These are phyloP conservation scores for Bombus pascuorum DNA, from an alignment of 1,140 invertebrate species.

Conservation along the genomic window DNA sequence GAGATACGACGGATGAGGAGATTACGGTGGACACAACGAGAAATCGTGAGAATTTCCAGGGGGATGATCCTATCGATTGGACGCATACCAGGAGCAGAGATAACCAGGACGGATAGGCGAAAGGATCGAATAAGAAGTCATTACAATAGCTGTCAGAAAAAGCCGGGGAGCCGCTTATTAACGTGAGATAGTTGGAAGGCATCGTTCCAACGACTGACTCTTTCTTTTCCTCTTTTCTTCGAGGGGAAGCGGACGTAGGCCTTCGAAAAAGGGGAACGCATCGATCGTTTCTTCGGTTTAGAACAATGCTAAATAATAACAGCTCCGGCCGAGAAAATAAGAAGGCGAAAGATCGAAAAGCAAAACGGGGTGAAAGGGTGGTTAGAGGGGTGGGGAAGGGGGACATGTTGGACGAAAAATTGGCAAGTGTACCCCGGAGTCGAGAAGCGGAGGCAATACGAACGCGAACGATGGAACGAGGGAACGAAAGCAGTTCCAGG, in stretches of 20 bases:
- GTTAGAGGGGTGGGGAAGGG: too few species aligned
- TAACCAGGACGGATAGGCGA: slow-evolving; percentile 10
- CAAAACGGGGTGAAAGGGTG: neutral
- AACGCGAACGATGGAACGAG: slow-evolving; percentile 8
- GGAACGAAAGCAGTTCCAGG: slow-evolving; percentile 22
- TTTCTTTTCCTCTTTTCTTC: slow-evolving; percentile 1
- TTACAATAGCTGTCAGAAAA: slow-evolving; percentile 39
- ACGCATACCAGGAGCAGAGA: slow-evolving; percentile 33
- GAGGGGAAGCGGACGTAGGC: neutral
- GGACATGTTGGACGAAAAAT: slow-evolving; percentile 32
- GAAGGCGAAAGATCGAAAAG: slow-evolving; percentile 8
- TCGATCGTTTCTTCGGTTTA: slow-evolving; percentile 24
- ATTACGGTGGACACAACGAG: neutral
- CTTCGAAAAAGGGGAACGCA: neutral
- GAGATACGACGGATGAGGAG: slow-evolving; percentile 12
- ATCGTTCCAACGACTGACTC: neutral
- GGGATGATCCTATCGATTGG: neutral
- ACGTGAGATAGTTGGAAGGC: slow-evolving; percentile 12
- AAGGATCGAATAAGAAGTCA: slow-evolving; percentile 19
- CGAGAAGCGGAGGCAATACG: slow-evolving; percentile 26
- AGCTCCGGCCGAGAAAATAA: neutral
- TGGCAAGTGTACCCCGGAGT: slow-evolving; percentile 26
- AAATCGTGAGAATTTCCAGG: slow-evolving; percentile 40
- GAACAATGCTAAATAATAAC: slow-evolving; percentile 27
- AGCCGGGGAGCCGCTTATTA: slow-evolving; percentile 39